Percentiles rank a stretch among this genome's conserved stretches.
phyloP scores from a whole-genome alignment of 2,797 vertebrate species.

The Eidolon dupreanum region DNA sequence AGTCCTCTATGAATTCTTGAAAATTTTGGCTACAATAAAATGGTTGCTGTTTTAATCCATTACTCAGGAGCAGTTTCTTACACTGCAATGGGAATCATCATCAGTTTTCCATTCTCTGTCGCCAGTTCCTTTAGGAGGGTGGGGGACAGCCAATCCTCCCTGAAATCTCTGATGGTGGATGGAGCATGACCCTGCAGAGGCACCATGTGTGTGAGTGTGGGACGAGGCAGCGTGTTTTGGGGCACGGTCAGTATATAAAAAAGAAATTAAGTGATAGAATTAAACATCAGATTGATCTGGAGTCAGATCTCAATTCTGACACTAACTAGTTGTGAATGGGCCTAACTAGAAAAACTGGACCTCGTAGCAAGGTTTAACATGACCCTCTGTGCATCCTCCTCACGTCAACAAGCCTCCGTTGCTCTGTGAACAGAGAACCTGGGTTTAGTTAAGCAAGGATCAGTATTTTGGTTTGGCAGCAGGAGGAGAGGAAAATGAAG shows the following conservation, averaged over 20 bases:
- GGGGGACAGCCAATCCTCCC: not conserved
- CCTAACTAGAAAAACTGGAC: not conserved
- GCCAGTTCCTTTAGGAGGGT: not conserved
- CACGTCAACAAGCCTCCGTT: not conserved
- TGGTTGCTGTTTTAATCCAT: not conserved
- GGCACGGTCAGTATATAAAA: not conserved
- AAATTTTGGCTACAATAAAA: not conserved
- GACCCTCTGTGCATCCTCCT: not conserved
- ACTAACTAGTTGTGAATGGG: not conserved
- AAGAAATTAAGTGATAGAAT: not conserved
- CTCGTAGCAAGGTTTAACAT: not conserved
- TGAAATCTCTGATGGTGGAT: not conserved
- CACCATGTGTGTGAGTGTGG: accelerated
- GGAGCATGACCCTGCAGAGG: not conserved
- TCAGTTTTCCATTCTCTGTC: not conserved
- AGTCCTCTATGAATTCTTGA: not conserved
- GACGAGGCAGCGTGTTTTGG: not conserved
- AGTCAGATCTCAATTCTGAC: not conserved
- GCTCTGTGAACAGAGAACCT: not conserved
- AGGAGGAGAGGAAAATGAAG: not conserved
- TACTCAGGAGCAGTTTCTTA: not conserved
- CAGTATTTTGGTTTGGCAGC: not conserved
- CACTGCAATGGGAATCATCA: not conserved
- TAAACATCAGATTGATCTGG: not conserved
- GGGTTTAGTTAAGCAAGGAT: not conserved